These are phyloP conservation scores for Xylophagus ater DNA, from an alignment of 2,888 invertebrate genomes.

Conservation along the genomic window DNA sequence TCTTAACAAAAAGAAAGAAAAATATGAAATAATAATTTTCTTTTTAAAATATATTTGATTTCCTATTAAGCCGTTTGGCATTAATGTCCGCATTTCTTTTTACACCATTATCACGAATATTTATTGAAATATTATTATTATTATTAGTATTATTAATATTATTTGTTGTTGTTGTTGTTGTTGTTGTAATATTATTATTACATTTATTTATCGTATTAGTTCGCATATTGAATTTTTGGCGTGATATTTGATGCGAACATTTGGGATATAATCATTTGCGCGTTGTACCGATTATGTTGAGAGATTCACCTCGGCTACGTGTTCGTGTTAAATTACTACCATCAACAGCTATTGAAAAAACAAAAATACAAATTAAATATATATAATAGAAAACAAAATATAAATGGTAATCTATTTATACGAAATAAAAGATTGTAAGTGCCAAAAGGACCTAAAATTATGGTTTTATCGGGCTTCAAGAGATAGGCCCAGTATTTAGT, in stretches of 20 bases:
- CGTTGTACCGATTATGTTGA: constrained; percentile 56
- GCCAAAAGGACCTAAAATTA: too few species aligned
- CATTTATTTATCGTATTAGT: too few species aligned
- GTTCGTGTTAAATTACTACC: constrained; percentile 61
- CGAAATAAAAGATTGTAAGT: too few species aligned
- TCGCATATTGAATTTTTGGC: constrained; percentile 1
- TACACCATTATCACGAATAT: not conserved
- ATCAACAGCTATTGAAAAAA: constrained; percentile 43
- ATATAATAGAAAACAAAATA: not conserved
- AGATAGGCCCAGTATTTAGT: too few species aligned
- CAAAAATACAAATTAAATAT: constrained; percentile 1
- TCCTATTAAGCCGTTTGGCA: constrained; percentile 10
- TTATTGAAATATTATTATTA: not conserved
- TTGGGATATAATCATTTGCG: constrained; percentile 40
- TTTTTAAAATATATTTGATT: constrained; percentile 16
- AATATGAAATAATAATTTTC: too few species aligned
- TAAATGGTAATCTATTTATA: not conserved
- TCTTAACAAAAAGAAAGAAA: too few species aligned
- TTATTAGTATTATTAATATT: too few species aligned
- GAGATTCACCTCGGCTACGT: constrained; percentile 70
- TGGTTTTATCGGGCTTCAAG: too few species aligned
- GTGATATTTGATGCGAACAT: constrained; percentile 37
- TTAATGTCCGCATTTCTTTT: constrained; percentile 3
- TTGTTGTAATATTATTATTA: not conserved
- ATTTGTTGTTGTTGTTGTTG: not conserved